phyloP scores from a whole-genome alignment of 2,888 invertebrate species.

The Tetropium fuscum region DNA sequence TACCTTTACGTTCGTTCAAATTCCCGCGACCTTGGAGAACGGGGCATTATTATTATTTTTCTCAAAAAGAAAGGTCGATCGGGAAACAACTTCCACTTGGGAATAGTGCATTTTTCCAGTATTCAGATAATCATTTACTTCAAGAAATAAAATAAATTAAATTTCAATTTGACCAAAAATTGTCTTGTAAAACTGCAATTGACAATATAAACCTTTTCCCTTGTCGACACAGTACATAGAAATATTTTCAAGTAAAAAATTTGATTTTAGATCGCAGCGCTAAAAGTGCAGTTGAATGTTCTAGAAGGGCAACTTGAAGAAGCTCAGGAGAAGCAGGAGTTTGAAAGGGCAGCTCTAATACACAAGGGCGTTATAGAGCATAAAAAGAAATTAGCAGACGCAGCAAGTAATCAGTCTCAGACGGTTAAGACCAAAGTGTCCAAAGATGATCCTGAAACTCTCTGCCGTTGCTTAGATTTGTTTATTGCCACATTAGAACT shows the following conservation, averaged over 20 bases:
- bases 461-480: slow-evolving; percentile 50
- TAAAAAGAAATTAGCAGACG: slow-evolving; percentile 43
- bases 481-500: slow-evolving; percentile 44
- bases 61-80: too few relatives aligned
- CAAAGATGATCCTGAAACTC: slow-evolving; percentile 46
- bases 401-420: slow-evolving; percentile 32
- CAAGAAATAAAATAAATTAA: too few relatives aligned
- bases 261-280: slow-evolving; percentile 46
- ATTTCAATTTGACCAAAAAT: neutral
- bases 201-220: too few relatives aligned
- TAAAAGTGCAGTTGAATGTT: slow-evolving; percentile 51
- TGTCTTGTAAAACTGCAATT: too few relatives aligned
- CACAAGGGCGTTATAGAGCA: slow-evolving; percentile 43
- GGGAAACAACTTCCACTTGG: too few relatives aligned
- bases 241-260: too few relatives aligned
- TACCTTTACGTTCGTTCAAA: too few relatives aligned
- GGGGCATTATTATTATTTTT: too few relatives aligned
- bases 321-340: slow-evolving; percentile 49
- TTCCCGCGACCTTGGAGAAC: too few relatives aligned
- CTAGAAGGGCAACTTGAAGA: slow-evolving; percentile 49
- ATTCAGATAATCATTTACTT: too few relatives aligned
- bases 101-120: too few relatives aligned
- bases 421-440: slow-evolving; percentile 28
- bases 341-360: slow-evolving; percentile 43
- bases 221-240: too few relatives aligned